Conservation (phyloP, 2,797 vertebrate genomes). For the Sebastes minor region DNA sequence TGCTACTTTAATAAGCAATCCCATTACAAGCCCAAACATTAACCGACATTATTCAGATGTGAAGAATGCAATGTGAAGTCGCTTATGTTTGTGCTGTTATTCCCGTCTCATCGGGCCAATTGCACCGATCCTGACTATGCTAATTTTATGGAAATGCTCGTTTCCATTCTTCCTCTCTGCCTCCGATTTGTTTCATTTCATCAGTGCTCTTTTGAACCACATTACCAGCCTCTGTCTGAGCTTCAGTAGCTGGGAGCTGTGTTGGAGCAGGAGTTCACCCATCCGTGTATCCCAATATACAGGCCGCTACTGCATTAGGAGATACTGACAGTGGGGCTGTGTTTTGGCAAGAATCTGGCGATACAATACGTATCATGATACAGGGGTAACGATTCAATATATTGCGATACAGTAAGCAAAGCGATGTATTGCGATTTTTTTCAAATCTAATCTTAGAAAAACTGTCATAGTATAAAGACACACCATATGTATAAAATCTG, state of each 20-base stretch:
- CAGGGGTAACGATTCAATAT: too few relatives aligned
- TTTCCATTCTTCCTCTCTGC: slow-evolving; percentile 48
- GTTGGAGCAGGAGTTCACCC: slow-evolving; percentile 13
- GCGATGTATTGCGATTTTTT: too few relatives aligned
- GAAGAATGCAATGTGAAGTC: slow-evolving; percentile 43
- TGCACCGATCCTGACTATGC: slow-evolving; percentile 52
- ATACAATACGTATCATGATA: too few relatives aligned
- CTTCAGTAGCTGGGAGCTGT: slow-evolving; percentile 26
- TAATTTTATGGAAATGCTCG: slow-evolving; percentile 76
- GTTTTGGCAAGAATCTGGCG: too few relatives aligned
- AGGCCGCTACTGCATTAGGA: background rate
- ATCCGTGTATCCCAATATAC: slow-evolving; percentile 11
- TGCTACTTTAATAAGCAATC: slow-evolving; percentile 44
- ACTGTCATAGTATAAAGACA: too few relatives aligned
- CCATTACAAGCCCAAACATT: slow-evolving; percentile 49
- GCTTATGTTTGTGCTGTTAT: slow-evolving; percentile 38
- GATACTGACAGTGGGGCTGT: background rate
- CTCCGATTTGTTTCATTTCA: slow-evolving; percentile 59
- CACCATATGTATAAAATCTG: too few relatives aligned
- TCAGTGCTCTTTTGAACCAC: slow-evolving; percentile 46
- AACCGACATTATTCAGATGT: slow-evolving; percentile 55
- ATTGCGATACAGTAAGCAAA: too few relatives aligned
- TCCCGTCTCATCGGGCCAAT: slow-evolving; percentile 56
- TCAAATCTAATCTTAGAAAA: too few relatives aligned
- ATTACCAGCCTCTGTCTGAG: slow-evolving; percentile 43